These are phyloP conservation scores for Morelia viridis DNA, from an alignment of 2,797 vertebrate species.

Conservation along the genomic window DNA sequence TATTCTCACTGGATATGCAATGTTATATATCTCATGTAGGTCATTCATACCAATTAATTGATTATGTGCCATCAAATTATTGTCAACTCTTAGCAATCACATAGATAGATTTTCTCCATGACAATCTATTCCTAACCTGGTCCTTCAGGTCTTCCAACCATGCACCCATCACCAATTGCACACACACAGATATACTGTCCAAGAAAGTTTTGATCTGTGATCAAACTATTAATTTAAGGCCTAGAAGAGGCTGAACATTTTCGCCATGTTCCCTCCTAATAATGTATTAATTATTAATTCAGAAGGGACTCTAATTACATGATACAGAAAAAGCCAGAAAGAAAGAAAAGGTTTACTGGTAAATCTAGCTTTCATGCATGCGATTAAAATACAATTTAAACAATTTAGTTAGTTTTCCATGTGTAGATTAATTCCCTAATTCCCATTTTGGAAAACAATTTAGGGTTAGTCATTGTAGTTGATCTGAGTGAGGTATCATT, in stretches of 20 bases:
- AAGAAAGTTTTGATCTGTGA: background rate
- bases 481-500: background rate
- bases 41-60: background rate
- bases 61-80: background rate
- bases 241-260: background rate
- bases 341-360: background rate
- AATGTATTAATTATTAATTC: background rate
- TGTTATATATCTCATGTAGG: background rate
- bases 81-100: background rate
- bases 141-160: background rate
- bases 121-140: background rate
- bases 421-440: background rate
- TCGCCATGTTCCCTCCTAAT: background rate
- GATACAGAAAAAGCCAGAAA: background rate
- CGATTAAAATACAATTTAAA: background rate
- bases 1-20: background rate
- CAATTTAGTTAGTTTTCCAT: background rate
- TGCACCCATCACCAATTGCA: background rate
- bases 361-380: background rate
- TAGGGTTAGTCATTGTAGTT: background rate
- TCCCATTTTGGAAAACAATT: background rate
- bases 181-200: background rate
- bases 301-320: background rate
- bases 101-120: background rate
- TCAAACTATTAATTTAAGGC: background rate